Base-by-base conservation (phyloP, 2,113 vertebrate genomes). In the Carollia perspicillata region DNA sequence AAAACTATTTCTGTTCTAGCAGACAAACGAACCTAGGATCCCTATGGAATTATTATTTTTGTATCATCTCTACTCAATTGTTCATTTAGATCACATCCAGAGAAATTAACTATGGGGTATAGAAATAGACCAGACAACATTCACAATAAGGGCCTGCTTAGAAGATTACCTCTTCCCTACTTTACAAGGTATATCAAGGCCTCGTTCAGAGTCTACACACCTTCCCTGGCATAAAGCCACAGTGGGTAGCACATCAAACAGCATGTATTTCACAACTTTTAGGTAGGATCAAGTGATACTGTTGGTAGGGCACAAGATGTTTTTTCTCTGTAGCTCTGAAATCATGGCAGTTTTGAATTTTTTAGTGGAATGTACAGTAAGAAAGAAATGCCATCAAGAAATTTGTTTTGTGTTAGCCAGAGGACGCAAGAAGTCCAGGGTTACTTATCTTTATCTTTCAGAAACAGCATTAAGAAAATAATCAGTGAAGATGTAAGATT, bases 321-420 rank as follows among this genome's bases (percentile, higher is more conserved):
- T 78, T 97, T 98, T 98, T 92, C 68, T 97, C 88, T 97, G 49
- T 93, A 84, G 79, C n/a, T 94, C 85, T 53, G 88, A 89, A 97
- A 98, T 97, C 96, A 98, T 97, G 96, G 84, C 66, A 97, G 44
- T 96, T 97, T 97, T 0, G 12, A 93, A 97, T 79, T n/a, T 95
- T 97, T 96, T 97, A 94, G 58, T 78, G 33, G 23, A 20, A 96
- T 93, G 93, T 96, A 89, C 75, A 96, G 93, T 94, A 79, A 96
- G 75, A 96, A 93, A 97, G 95, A 97, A 74, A 78, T 94, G 63
- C 92, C 49, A 90, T 35, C 18, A 91, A 68, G 10, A 79, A 53
- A 74, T 28, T 72, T 84, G 92, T 79, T 90, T 81, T 74, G 28
- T 95, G 93, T 96, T 87, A 93, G 28, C 14, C 40, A 78, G 78